Evolutionary conservation across 1,140 invertebrate species (phyloP), one percentile per base, ranked within the genome.

Genomic region (Prorops nasuta): DNA sequence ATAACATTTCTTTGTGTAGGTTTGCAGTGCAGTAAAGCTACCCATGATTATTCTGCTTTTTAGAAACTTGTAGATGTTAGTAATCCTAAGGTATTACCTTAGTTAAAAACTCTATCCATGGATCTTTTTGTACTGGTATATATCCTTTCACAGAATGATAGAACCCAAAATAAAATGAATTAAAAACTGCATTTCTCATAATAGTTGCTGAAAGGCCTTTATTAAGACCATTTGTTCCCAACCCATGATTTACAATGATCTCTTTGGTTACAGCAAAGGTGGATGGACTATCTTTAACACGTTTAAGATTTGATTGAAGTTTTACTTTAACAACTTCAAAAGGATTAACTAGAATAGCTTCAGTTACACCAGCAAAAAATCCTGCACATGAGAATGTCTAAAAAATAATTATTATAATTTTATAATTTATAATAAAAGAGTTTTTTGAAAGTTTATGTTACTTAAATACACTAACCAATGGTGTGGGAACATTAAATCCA

Each of bases 241-340:
- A 77, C 0, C 92, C 88, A 63, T 90, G 76, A 44, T 83, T 81
- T 50, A 77, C 71, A 0, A 94, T 77, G 42, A 96, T 96, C 56
- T 89, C 81, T 58, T 82, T 84, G 0, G 92, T 92, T 14, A 92
- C 88, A 16, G 78, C 63, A 72, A 86, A 87, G 1, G 92, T 92
- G 45, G 87, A 90, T 1, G 89, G 88, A 54, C 83, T 66, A 58
- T 86, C 71, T 46, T 72, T 73, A 18, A 79, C 58, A 45, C 71
- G 55, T 53, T 71, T 67, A 66, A 81, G 76, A 68, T 90, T 88
- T 6, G 89, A 84, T 73, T 90, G 88, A 32, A 91, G 76, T 16
- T 87, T 84, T 2, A 97, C 91, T 82, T 97, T 96, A 1, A 96
- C 91, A 28, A 95, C 91, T 83, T 96, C 93, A 78, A 96, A 96